Percentiles rank a stretch among this genome's conserved stretches.
These are phyloP conservation scores for Gorsachius magnificus DNA, from an alignment of 2,797 vertebrate species.

Conservation along the genomic window DNA sequence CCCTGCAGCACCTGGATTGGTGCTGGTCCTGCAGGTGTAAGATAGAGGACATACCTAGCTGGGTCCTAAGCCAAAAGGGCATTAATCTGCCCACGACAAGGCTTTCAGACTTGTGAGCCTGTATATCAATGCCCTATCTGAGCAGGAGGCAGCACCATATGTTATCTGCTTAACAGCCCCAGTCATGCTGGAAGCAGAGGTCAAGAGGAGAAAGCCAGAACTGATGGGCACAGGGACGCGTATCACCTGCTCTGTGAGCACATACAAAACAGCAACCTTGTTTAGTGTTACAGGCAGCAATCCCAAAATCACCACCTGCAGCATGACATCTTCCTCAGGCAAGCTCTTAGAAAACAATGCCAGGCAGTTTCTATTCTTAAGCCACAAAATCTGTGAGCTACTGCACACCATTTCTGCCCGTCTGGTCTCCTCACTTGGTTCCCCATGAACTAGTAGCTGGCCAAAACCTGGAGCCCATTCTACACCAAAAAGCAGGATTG, in stretches of 20 bases:
- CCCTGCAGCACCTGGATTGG: background rate
- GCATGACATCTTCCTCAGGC: background rate
- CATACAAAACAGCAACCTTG: background rate
- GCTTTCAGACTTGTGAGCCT: background rate
- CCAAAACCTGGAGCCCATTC: background rate
- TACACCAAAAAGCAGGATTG: background rate
- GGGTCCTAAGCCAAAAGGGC: background rate
- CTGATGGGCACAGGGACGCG: background rate
- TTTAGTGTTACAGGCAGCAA: background rate
- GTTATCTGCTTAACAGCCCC: background rate
- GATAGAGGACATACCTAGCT: background rate
- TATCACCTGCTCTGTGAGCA: background rate
- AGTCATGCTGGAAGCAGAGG: background rate
- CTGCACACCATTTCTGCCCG: background rate
- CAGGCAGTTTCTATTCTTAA: background rate
- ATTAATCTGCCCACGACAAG: background rate
- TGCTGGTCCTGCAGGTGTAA: background rate
- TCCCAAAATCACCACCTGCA: constrained; percentile 20
- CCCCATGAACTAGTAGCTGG: background rate
- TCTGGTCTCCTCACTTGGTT: background rate
- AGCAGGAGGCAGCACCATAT: background rate
- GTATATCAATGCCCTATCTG: background rate
- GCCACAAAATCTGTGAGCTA: background rate
- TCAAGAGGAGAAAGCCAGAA: background rate
- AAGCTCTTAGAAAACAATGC: background rate